Evolutionary conservation across 2,888 invertebrate species (phyloP).

Genomic region (Drosophila picticornis): DNA sequence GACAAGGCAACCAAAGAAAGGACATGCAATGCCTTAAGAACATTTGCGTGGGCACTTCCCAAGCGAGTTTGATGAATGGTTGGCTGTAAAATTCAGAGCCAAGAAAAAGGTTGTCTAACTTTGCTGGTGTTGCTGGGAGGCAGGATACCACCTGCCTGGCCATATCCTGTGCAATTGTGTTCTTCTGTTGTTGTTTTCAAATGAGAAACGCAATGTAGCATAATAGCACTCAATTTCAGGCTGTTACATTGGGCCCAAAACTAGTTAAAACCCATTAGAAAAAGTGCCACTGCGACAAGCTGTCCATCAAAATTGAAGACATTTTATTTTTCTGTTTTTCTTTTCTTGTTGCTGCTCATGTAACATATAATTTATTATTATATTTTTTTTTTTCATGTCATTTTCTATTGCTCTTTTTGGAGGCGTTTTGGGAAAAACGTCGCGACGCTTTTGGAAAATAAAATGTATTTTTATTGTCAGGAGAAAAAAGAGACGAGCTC

Average conservation of each 20-base stretch:
- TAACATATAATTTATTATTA: constrained; percentile 55
- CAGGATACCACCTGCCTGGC: background rate
- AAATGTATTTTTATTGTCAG: constrained; percentile 36
- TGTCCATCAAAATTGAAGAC: constrained; percentile 57
- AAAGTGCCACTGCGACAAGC: constrained; percentile 39
- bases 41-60: background rate
- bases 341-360: constrained; percentile 13
- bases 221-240: constrained; percentile 44
- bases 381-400: constrained; percentile 16
- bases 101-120: constrained; percentile 19
- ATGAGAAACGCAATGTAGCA: constrained; percentile 5
- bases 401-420: constrained; percentile 25
- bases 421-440: constrained; percentile 11
- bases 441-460: constrained; percentile 54
- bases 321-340: background rate
- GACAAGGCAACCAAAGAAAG: constrained; percentile 1
- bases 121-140: constrained; percentile 1
- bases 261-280: constrained; percentile 55
- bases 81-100: constrained; percentile 48
- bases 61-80: constrained; percentile 70
- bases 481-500: constrained; percentile 7
- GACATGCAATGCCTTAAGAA: constrained; percentile 27
- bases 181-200: background rate
- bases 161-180: constrained; percentile 14
- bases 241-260: constrained; percentile 19